phyloP scores from a whole-genome alignment of 2,113 vertebrate species.

The Potamarius usumacintae region DNA sequence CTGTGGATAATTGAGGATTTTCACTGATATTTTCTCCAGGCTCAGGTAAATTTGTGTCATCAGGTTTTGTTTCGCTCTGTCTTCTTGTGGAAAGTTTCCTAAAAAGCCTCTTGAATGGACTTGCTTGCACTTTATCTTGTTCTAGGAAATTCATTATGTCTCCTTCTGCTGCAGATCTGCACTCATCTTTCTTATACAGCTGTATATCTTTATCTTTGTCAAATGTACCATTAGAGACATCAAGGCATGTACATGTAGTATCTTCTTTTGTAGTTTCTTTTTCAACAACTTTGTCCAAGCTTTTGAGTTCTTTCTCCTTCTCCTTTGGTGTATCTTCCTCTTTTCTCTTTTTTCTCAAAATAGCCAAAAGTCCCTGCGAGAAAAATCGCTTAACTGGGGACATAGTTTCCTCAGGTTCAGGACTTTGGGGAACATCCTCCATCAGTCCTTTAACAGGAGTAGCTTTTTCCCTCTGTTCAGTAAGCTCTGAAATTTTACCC shows the following conservation, averaged over 20 bases:
- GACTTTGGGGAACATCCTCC: constrained; percentile 56
- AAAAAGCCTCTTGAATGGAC: constrained; percentile 87
- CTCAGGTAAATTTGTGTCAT: constrained; percentile 70
- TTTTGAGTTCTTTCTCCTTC: constrained; percentile 54
- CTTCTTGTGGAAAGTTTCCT: constrained; percentile 84
- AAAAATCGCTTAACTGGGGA: constrained; percentile 88
- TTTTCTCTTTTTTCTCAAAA: constrained; percentile 84
- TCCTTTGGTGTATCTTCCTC: constrained; percentile 65
- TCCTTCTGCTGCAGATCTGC: constrained; percentile 60
- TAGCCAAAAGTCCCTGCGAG: constrained; percentile 81
- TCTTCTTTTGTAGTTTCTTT: constrained; percentile 47
- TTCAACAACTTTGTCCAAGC: constrained; percentile 47
- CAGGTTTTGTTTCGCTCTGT: constrained; percentile 74
- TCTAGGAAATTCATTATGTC: constrained; percentile 79
- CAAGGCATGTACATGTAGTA: constrained; percentile 42
- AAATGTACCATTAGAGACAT: constrained; percentile 38
- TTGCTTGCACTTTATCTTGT: constrained; percentile 78
- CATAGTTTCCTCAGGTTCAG: constrained; percentile 66
- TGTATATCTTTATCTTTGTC: constrained; percentile 39
- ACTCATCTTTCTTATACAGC: constrained; percentile 24
- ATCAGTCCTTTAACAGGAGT: constrained; percentile 58
- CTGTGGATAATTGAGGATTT: constrained; percentile 64
- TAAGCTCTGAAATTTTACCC: constrained; percentile 46
- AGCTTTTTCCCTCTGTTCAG: constrained; percentile 57
- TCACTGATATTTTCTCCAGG: constrained; percentile 76